These are phyloP conservation scores for Myotis brandtii DNA, from an alignment of 2,113 vertebrate species.

Conservation along the genomic window DNA sequence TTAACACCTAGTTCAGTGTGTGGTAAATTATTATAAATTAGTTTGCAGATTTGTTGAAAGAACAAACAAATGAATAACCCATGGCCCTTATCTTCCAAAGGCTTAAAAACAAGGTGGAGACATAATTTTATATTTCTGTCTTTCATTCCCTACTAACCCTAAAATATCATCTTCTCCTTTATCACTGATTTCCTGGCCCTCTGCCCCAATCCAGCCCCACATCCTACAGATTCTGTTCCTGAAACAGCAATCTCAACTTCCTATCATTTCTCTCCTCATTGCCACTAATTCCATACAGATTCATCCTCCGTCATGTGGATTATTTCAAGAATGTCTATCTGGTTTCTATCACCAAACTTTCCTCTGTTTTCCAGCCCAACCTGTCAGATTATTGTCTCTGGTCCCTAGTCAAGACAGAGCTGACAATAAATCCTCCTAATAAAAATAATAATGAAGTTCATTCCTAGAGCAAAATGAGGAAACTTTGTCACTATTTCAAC, in stretches of 20 bases:
- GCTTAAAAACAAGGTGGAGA: neutral
- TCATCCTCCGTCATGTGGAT: neutral
- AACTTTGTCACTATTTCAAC: neutral
- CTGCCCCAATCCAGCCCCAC: neutral
- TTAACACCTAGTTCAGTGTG: neutral
- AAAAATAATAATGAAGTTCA: neutral
- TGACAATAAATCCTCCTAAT: neutral
- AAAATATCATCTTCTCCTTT: neutral
- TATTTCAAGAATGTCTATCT: neutral
- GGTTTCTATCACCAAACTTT: neutral
- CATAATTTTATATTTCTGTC: neutral
- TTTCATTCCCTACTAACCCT: neutral
- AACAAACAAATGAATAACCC: neutral
- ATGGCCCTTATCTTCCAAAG: neutral
- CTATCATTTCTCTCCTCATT: neutral
- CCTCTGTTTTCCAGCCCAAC: neutral
- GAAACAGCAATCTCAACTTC: neutral
- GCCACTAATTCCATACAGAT: neutral
- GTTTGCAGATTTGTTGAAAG: slow-evolving; percentile 9
- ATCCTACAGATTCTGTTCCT: neutral
- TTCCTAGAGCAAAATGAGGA: neutral
- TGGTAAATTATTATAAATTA: neutral
- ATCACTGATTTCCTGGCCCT: neutral
- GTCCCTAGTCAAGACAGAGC: neutral
- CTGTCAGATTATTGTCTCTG: neutral